Evolutionary conservation across 2,113 vertebrate genomes (phyloP), one percentile per base, ranked within the genome.

Genomic region (Chelonoidis abingdonii): DNA sequence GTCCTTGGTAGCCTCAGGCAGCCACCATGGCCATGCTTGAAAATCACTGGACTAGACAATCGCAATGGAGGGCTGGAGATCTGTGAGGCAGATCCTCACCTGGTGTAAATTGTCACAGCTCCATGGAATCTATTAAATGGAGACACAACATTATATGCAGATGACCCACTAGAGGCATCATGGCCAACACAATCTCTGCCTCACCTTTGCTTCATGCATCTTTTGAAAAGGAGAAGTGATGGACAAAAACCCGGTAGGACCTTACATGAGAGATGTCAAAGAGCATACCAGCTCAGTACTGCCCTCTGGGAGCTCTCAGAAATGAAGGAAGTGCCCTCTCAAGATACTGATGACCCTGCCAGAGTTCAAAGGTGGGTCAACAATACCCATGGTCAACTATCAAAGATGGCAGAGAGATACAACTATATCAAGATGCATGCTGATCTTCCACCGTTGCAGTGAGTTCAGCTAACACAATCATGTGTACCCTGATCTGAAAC

Each of bases 121-220:
- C 22, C 75, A 76, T 41, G 12, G 75, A 76, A 44, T 44, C 75
- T 27, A 76, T 14, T 17, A 10, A 78, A 47, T 27, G 25, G 22
- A 27, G 75, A 44, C 72, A 76, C 72, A 24, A 79, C 91, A 14
- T 53, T 16, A 12, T 1, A 4, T 54, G 50, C 31, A 2, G 0
- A 27, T 44, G 47, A 4, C 0, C 0, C 19, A 62, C 38, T 38
- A 75, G 44, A 86, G 6, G 5, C 0, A 0, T 21, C 47, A 65
- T 50, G 16, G 57, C 72, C 35, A 35, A 72, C 10, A 38, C 1
- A 29, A 80, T 10, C 21, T 59, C 52, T 80, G 86, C 81, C 72
- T 92, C 1, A 1, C 24, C 38, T 81, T 14, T 29, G 80, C 10
- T 76, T 89, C 80, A 89, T 27, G 59, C 31, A n/a, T 1, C 14